A percentile compares a stretch with the other conserved stretches of the same genome.
phyloP scores from a whole-genome alignment of 2,113 vertebrate species.

The Brachyhypopomus occidentalis region DNA sequence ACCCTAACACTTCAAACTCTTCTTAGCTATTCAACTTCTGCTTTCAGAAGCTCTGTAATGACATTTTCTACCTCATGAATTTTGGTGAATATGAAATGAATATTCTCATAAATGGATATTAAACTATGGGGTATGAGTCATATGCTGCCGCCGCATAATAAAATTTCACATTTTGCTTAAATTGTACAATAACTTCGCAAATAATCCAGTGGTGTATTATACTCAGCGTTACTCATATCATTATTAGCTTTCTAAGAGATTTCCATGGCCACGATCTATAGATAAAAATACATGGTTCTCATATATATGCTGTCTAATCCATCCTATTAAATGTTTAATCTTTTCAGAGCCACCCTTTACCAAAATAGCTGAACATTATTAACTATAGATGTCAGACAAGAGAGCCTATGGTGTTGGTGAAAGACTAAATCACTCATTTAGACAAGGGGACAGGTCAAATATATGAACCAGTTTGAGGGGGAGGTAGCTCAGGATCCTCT shows the following conservation, averaged over 20 bases:
- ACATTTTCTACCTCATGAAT: conserved; percentile 59
- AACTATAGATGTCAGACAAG: conserved; percentile 44
- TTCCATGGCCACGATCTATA: conserved; percentile 43
- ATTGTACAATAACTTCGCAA: conserved; percentile 52
- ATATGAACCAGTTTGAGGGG: conserved; percentile 33
- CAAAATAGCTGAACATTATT: conserved; percentile 46
- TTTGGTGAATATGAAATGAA: conserved; percentile 56
- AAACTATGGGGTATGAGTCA: conserved; percentile 44
- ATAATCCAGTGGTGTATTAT: conserved; percentile 48
- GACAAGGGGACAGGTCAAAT: conserved; percentile 41
- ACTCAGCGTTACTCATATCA: conserved; percentile 37
- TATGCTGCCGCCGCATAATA: conserved; percentile 47
- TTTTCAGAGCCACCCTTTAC: conserved; percentile 23
- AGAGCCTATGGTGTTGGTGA: conserved; percentile 33
- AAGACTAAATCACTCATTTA: conserved; percentile 44
- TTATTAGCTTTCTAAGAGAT: conserved; percentile 37
- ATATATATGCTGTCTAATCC: conserved; percentile 49
- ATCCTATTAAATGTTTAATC: conserved; percentile 52
- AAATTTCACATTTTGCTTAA: conserved; percentile 55
- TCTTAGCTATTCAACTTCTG: conserved; percentile 30
- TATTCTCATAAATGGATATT: conserved; percentile 60
- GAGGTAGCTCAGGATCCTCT: conserved; percentile 14
- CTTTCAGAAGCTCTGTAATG: conserved; percentile 50
- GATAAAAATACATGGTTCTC: conserved; percentile 53
- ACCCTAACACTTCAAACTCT: conserved; percentile 35